A percentile compares a stretch with the other conserved stretches of the same genome.
These are phyloP conservation scores for Campopleginae sp. DNA, from an alignment of 2,888 invertebrate genomes.

Conservation along the genomic window DNA sequence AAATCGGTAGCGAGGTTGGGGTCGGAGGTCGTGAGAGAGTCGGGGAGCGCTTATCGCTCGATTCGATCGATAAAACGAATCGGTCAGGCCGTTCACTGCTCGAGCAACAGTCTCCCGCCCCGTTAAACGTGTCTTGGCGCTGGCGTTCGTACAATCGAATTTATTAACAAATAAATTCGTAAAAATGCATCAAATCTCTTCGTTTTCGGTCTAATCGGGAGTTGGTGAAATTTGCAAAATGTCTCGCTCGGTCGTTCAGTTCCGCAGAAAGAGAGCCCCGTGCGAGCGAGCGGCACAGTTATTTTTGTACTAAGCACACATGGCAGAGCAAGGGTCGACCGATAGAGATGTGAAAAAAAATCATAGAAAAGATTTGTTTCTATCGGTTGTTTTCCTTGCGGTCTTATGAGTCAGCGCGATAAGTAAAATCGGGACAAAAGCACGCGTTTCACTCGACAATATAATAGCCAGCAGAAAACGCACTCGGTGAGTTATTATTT, in stretches of 20 bases:
- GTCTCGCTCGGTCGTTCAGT: slow-evolving; percentile 57
- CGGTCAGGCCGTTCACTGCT: slow-evolving; percentile 61
- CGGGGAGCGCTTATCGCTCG: slow-evolving; percentile 62
- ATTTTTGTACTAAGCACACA: slow-evolving; percentile 14
- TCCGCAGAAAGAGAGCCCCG: slow-evolving; percentile 56
- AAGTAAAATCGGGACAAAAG: neutral
- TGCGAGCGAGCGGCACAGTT: slow-evolving; percentile 24
- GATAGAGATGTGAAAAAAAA: neutral
- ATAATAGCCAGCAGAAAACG: neutral
- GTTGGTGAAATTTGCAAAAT: slow-evolving; percentile 66
- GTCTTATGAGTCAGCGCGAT: slow-evolving; percentile 8
- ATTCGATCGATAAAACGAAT: slow-evolving; percentile 64
- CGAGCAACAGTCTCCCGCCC: slow-evolving; percentile 39
- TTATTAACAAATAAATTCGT: neutral
- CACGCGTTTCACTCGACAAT: neutral
- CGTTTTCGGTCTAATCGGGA: slow-evolving; percentile 49
- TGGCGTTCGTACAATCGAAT: neutral
- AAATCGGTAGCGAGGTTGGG: slow-evolving; percentile 50
- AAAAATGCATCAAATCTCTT: slow-evolving; percentile 14
- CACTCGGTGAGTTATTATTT: neutral
- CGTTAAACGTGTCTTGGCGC: neutral
- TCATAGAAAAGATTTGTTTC: slow-evolving; percentile 16
- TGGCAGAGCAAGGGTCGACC: neutral
- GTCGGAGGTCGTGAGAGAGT: slow-evolving; percentile 61
- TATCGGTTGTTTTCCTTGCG: neutral